phyloP scores from a whole-genome alignment of 64 coral and sea anemone genomes.

The Astreopora myriophthalma region DNA sequence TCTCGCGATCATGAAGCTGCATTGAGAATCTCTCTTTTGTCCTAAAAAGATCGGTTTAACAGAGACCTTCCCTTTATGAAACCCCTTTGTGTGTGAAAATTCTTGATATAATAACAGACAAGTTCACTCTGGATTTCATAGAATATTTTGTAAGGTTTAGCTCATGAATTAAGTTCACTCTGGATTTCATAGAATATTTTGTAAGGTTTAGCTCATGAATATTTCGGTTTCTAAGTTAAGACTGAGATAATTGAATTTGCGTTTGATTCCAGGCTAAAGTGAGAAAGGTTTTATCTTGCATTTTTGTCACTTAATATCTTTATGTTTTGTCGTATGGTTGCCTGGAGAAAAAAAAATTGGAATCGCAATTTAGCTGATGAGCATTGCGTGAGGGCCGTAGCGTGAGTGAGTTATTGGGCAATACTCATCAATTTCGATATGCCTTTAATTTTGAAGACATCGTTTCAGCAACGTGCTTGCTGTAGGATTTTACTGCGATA shows the following conservation, averaged over 20 bases:
- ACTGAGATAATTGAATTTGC: background rate
- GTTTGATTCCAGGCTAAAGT: background rate
- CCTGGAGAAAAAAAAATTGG: background rate
- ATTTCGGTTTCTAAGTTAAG: conserved; percentile 34
- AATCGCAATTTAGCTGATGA: background rate
- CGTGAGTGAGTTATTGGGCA: background rate
- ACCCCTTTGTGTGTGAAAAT: background rate
- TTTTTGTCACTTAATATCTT: background rate
- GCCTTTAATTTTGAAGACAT: background rate
- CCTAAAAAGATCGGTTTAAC: background rate
- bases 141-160: too few relatives aligned
- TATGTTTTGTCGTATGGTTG: background rate
- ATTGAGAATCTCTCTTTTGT: background rate
- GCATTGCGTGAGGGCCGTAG: background rate
- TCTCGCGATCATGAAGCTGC: background rate
- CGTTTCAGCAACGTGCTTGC: background rate
- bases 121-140: background rate
- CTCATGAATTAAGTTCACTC: background rate
- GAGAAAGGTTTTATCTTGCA: background rate
- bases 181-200: too few relatives aligned
- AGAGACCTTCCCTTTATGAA: background rate
- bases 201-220: background rate
- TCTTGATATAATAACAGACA: background rate
- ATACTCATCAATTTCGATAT: background rate
- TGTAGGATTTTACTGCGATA: background rate